Percentiles rank a stretch among this genome's conserved stretches.
These are phyloP conservation scores for Daubentonia madagascariensis DNA, from an alignment of 2,113 vertebrate species.

Conservation along the genomic window DNA sequence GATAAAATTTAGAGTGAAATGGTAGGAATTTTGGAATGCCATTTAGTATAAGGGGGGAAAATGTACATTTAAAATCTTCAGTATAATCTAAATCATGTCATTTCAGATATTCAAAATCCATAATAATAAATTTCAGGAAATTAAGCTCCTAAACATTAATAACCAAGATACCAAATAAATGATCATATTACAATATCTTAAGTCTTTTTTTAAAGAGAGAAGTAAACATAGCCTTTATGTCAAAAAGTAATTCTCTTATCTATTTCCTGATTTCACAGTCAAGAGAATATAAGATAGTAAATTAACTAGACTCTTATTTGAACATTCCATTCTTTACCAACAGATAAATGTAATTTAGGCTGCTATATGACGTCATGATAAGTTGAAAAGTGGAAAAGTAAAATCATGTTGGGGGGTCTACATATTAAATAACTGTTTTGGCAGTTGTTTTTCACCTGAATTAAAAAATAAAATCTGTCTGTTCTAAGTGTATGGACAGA, in stretches of 20 bases:
- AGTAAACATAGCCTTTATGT: constrained; percentile 61
- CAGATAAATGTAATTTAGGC: constrained; percentile 21
- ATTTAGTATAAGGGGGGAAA: constrained; percentile 60
- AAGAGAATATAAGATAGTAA: constrained; percentile 65
- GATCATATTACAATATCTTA: constrained; percentile 70
- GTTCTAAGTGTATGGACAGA: background rate
- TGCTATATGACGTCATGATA: background rate
- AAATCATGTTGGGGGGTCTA: background rate
- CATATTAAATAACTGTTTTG: constrained; percentile 19
- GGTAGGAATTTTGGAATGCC: constrained; percentile 69
- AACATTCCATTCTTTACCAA: constrained; percentile 66
- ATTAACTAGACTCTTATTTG: constrained; percentile 40
- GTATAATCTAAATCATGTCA: constrained; percentile 69
- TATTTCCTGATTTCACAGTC: constrained; percentile 75
- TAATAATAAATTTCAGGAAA: constrained; percentile 72
- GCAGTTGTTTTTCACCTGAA: constrained; percentile 29
- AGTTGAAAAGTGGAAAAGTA: constrained; percentile 32
- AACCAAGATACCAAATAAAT: constrained; percentile 79
- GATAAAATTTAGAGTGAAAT: constrained; percentile 74
- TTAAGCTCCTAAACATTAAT: constrained; percentile 75
- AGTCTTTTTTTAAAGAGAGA: constrained; percentile 74
- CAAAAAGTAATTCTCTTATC: constrained; percentile 60
- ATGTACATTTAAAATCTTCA: constrained; percentile 76
- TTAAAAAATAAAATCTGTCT: constrained; percentile 18
- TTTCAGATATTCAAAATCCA: constrained; percentile 62